Base-by-base conservation (phyloP, 2,113 vertebrate species). In the Dicentrarchus labrax region DNA sequence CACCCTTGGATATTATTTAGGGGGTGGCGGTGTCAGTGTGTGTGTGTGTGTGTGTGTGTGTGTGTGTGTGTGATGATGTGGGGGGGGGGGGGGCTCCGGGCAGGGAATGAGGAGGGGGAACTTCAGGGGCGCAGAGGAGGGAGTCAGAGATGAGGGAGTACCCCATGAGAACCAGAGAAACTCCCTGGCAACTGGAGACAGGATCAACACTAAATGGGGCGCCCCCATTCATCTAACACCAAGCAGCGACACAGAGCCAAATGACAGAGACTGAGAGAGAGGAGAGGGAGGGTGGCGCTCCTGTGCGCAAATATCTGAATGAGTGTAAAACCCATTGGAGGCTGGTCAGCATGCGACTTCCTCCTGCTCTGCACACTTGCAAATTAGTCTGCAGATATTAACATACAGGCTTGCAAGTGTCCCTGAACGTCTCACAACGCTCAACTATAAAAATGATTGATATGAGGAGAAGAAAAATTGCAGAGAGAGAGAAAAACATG, bases 161-260 rank as follows among this genome's bases (percentile, higher is more conserved):
- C 89, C 88, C 76, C 89, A 80, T 86, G 92, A 92, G 90, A 89
- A 91, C 87, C 80, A 89, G 86, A 88, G 89, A 89, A 89, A 88
- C 89, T 92, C 93, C 94, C 84, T 93, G 94, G 92, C 91, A 94
- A 94, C 94, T 51, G 17, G 69, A 84, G 88, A 86, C 85, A 77
- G 90, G 82, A 91, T 86, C 84, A 78, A 82, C 89, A 78, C 86
- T 87, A 89, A 94, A 91, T 82, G 90, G 86, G 85, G 82, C 80
- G 6, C 82, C 92, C 72, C 89, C 83, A 87, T 89, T 91, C 90
- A 86, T 83, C 76, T 38, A 62, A 39, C 75, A 79, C 45, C 8
- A 54, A 86, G 76, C 76, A 51, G 77, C 22, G n/a, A 74, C 77
- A 84, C 78, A 19, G 72, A 90, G 86, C 82, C 81, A 73, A 86